Evolutionary conservation across 2,797 vertebrate genomes (phyloP).

Genomic region (Chelonia mydas): DNA sequence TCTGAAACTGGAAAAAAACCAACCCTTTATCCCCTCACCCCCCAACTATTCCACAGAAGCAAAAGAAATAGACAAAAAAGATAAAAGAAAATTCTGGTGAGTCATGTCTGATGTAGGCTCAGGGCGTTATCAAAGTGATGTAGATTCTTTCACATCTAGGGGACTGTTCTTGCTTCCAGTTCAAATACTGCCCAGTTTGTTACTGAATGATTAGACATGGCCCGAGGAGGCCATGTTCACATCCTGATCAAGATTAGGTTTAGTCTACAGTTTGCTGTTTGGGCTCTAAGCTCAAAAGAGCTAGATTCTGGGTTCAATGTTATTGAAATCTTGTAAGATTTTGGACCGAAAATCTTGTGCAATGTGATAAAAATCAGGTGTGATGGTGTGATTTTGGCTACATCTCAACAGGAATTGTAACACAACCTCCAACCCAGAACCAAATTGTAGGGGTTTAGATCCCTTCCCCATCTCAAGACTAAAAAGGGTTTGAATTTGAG

Average conservation of each 20-base stretch:
- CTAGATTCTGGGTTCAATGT: neutral
- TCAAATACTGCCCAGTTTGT: neutral
- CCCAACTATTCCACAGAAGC: neutral
- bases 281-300: neutral
- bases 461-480: neutral
- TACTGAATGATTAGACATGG: neutral
- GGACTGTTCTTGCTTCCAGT: constrained; percentile 22
- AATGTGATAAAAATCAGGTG: neutral
- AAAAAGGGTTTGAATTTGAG: neutral
- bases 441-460: neutral
- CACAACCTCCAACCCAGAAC: neutral
- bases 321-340: neutral
- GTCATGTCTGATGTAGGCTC: neutral
- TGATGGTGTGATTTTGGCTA: neutral
- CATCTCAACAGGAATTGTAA: neutral
- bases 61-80: neutral
- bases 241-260: neutral
- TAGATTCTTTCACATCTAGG: constrained; percentile 1
- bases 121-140: constrained; percentile 3
- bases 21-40: neutral
- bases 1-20: constrained; percentile 47
- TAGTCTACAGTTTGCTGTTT: neutral
- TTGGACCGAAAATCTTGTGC: neutral
- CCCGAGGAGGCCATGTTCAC: neutral
- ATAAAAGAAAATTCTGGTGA: neutral